These are phyloP conservation scores for Cynocephalus volans DNA, from an alignment of 2,113 vertebrate species.

Conservation along the genomic window DNA sequence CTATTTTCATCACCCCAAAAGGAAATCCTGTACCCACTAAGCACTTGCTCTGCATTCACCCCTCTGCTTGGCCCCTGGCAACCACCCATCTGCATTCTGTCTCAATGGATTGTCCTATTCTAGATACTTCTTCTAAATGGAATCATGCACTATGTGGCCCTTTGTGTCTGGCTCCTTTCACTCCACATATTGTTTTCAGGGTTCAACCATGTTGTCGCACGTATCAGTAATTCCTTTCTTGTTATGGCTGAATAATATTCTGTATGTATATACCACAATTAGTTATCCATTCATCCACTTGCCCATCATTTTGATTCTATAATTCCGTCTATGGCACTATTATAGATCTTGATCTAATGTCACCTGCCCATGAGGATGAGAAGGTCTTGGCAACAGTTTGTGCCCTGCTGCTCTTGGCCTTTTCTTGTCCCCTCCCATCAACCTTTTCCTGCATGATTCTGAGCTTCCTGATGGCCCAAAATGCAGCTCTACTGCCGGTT, in stretches of 20 bases:
- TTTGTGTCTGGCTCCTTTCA: not conserved
- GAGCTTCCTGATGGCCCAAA: constrained; percentile 67
- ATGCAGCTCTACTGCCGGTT: constrained; percentile 56
- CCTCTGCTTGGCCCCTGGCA: not conserved
- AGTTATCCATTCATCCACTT: not conserved
- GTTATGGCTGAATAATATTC: not conserved
- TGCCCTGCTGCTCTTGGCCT: constrained; percentile 54
- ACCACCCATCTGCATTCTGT: not conserved
- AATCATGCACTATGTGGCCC: not conserved
- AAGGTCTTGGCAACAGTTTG: not conserved
- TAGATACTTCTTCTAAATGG: not conserved
- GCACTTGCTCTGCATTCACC: not conserved
- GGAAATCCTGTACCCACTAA: not conserved
- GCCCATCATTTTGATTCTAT: not conserved
- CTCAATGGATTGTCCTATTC: not conserved
- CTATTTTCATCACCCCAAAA: not conserved
- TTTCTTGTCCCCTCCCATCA: constrained; percentile 47
- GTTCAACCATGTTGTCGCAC: not conserved
- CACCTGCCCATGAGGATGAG: constrained; percentile 18
- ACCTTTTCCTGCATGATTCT: constrained; percentile 44
- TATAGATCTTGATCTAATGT: not conserved
- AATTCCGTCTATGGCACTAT: not conserved
- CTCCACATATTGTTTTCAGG: not conserved
- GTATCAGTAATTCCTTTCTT: not conserved
- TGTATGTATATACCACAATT: not conserved